Evolutionary conservation across 2,888 invertebrate genomes (phyloP).

Genomic region (Microplitis manilae): DNA sequence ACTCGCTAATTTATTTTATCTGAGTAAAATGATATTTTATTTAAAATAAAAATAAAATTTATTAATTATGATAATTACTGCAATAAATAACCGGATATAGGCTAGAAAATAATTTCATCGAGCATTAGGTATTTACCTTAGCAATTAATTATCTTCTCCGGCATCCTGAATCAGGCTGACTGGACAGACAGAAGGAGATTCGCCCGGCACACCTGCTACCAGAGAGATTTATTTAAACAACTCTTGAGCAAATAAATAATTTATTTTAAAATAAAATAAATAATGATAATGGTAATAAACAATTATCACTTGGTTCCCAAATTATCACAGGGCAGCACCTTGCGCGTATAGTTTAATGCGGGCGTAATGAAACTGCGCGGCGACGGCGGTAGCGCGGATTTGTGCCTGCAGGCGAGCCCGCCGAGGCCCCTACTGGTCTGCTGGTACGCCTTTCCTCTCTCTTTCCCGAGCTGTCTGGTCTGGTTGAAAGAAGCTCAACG

Average conservation of each 20-base stretch:
- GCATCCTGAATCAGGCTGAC: too few species aligned
- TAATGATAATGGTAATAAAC: background rate
- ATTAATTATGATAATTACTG: too few species aligned
- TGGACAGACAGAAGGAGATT: too few species aligned
- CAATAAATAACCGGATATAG: too few species aligned
- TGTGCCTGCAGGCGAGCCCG: conserved; percentile 30
- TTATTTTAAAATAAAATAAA: background rate
- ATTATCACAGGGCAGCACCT: conserved; percentile 56
- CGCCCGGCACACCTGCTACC: too few species aligned
- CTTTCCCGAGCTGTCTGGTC: background rate
- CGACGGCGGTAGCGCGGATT: conserved; percentile 59
- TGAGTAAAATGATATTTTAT: background rate
- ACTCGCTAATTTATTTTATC: background rate
- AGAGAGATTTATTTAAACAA: too few species aligned
- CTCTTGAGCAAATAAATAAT: too few species aligned
- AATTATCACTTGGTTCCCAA: conserved; percentile 42
- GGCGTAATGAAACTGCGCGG: conserved; percentile 65
- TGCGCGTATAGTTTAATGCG: conserved; percentile 63
- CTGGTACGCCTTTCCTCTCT: conserved; percentile 22
- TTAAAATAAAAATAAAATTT: too few species aligned
- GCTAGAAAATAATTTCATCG: too few species aligned
- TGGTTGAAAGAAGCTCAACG: background rate
- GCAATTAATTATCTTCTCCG: too few species aligned
- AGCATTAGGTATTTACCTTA: too few species aligned
- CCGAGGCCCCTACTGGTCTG: conserved; percentile 9